Evolutionary conservation across 2,797 vertebrate species (phyloP), one percentile per base, ranked within the genome.

Genomic region (Gila robusta): DNA sequence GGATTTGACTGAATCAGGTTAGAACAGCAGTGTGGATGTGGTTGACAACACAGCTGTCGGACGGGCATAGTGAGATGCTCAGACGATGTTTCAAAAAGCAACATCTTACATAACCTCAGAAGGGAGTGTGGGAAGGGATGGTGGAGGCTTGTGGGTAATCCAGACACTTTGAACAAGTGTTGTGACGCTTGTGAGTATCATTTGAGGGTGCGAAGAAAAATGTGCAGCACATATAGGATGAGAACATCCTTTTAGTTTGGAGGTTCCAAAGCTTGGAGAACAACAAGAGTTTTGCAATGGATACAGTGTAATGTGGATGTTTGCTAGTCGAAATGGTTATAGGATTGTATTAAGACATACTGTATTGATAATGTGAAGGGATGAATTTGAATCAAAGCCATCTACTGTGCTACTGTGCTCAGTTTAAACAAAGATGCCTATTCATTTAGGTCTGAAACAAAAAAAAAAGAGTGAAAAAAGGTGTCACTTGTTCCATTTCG

Each of bases 1-100:
- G 89, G 89, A 91, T 90, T 94, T 96, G 95, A 96, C 95, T 96
- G 95, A 96, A 96, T 96, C 93, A 87, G 96, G 96, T 96, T 96
- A 95, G 91, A 85, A 90, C 91, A 94, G 89, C 87, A 91, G 91
- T 87, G 44, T 92, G 92, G 94, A 94, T 92, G 91, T 91, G 92
- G 93, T 94, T 94, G 93, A 94, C 94, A 94, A 91, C 88, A 88
- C 91, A 88, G 87, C 86, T 88, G 71, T 87, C 81, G 86, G 79
- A 88, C 88, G 91, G 91, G 88, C 87, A 91, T 91, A 90, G 91
- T 86, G 89, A 92, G 87, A 92, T 89, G 86, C 91, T 91, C 89
- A 89, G 90, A 91, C 81, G 86, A 82, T 85, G 86, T 90, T 89
- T 84, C 78, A 93, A 92, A 91, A 84, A 85, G 89, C 35, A 90